Base-by-base conservation (phyloP, 2,797 vertebrate species). In the Hyperoplus lanceolatus region DNA sequence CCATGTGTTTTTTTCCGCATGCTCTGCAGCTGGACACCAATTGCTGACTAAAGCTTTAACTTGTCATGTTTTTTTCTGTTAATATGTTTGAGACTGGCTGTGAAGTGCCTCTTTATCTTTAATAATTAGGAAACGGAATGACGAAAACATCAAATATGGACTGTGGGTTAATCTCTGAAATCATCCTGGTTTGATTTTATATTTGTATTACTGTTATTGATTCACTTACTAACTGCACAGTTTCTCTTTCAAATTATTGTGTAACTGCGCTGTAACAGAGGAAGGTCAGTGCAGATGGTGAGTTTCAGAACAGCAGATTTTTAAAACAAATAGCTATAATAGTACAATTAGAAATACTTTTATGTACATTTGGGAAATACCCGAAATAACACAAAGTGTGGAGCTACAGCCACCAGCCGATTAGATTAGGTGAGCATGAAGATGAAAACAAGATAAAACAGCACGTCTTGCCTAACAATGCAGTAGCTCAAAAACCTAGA, bases 1-100 rank as follows among this genome's bases (percentile, higher is more conserved):
- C 68, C 79, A 79, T 82, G 85, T 80, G 87, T 72, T 71, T 68
- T 73, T 39, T 46, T 39, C 79, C 73, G 78, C 54, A 58, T 68
- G 57, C 61, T 46, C 60, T 71, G 75, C 82, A 86, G 84, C 87
- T 82, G 83, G 70, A 38, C 72, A 76, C 51, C 41, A 61, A 65
- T 15, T 29, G 61, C 61, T 42, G 9, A 69, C 29, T 68, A 18
- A 64, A 57, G 72, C 65, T 67, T 65, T 53, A 66, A 74, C 58
- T 65, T 67, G 43, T 67, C 57, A 54, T 39, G 2, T 6, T 29
- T 49, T n/a, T 76, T n/a, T 55, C 54, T 12, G 13, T 70, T 70
- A 51, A 68, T n/a, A 55, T 62, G 53, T 68, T 49, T 10, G 9
- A 56, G 21, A 45, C 51, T 50, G 42, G 1, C 42, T 66, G 29